A percentile compares a stretch with the other conserved stretches of the same genome.
Evolutionary conservation across 1,140 invertebrate species (phyloP).

Genomic region (Helicoverpa zea): DNA sequence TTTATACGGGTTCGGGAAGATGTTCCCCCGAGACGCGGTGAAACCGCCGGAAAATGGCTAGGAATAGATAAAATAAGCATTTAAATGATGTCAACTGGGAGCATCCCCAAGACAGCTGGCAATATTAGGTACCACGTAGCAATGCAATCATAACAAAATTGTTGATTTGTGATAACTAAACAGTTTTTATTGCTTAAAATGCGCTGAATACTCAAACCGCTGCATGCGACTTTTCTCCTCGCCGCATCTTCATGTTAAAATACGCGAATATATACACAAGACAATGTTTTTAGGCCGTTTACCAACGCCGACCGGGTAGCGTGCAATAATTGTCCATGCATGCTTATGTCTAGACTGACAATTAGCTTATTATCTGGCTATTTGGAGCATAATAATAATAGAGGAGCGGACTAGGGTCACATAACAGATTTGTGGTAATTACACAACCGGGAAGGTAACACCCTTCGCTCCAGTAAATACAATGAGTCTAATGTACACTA

Average conservation of each 20-base stretch:
- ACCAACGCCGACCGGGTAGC: constrained; percentile 5
- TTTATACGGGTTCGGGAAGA: too few relatives aligned
- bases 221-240: constrained; percentile 40
- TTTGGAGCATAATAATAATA: constrained; percentile 59
- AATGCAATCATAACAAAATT: not conserved
- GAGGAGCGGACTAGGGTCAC: constrained; percentile 50
- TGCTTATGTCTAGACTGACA: constrained; percentile 51
- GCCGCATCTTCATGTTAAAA: constrained; percentile 41
- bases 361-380: constrained; percentile 57
- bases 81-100: too few relatives aligned
- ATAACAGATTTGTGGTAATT: constrained; percentile 23
- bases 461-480: not conserved
- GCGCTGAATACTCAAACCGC: not conserved
- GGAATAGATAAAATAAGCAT: too few relatives aligned
- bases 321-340: constrained; percentile 49
- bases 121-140: too few relatives aligned
- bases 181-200: constrained; percentile 21
- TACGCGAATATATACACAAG: constrained; percentile 39
- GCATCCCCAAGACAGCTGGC: too few relatives aligned
- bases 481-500: not conserved
- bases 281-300: constrained; percentile 51
- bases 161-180: not conserved
- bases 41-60: too few relatives aligned
- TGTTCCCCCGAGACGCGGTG: too few relatives aligned
- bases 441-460: not conserved